phyloP scores from a whole-genome alignment of 2,113 vertebrate species.

The Otocyon megalotis region DNA sequence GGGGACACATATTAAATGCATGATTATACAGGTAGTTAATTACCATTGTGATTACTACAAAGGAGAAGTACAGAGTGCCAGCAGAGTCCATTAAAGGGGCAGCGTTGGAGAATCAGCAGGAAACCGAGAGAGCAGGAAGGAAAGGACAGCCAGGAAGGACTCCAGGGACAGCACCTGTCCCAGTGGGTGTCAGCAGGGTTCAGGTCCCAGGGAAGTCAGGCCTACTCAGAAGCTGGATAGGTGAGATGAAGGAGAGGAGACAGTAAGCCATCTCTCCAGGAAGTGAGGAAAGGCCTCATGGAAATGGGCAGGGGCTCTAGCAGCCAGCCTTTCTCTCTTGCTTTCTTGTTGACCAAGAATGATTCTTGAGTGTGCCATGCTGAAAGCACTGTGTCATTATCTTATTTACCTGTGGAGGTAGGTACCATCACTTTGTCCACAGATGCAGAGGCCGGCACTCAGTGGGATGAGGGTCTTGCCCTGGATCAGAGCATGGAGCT shows the following conservation, averaged over 20 bases:
- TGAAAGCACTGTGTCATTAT: neutral
- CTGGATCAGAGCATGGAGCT: neutral
- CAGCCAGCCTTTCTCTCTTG: neutral
- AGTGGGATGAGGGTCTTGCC: neutral
- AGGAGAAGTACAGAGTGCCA: conserved; percentile 11
- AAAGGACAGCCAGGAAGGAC: neutral
- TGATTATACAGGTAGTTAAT: conserved; percentile 12
- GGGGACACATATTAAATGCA: neutral
- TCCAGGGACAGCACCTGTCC: neutral
- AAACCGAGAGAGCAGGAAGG: conserved; percentile 30
- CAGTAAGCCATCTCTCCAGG: neutral
- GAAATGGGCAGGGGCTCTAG: neutral
- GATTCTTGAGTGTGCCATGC: neutral
- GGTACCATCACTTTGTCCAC: neutral
- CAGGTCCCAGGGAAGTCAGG: neutral
- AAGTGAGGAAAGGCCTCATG: conserved; percentile 41
- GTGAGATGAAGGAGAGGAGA: conserved; percentile 7
- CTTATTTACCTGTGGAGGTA: neutral
- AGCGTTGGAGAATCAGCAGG: neutral
- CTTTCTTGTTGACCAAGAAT: conserved; percentile 16
- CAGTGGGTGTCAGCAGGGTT: neutral
- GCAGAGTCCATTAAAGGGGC: neutral
- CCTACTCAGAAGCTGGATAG: neutral
- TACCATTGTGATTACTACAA: neutral
- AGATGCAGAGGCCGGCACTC: neutral